A percentile compares a stretch with the other conserved stretches of the same genome.
Conservation (phyloP, 1,140 invertebrate genomes). For the Euwallacea similis region DNA sequence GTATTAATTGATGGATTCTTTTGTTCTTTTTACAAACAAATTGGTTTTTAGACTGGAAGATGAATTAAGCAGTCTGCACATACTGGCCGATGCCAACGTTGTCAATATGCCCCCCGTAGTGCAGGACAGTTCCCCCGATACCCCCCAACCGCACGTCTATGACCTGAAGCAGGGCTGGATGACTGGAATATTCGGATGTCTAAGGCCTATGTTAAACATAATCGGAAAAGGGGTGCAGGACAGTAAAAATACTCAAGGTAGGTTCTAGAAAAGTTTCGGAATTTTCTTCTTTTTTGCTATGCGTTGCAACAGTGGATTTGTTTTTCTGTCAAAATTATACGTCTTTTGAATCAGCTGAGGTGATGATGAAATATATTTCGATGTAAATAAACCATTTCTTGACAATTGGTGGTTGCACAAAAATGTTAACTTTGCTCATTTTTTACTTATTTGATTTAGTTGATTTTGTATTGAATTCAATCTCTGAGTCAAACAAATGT, state of each 20-base stretch:
- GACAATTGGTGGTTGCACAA: too few relatives aligned
- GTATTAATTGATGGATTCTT: neutral
- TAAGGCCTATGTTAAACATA: constrained; percentile 82
- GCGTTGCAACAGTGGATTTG: too few relatives aligned
- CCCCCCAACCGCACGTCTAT: constrained; percentile 51
- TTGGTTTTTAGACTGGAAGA: constrained; percentile 69
- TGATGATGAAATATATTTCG: too few relatives aligned
- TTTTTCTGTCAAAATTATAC: too few relatives aligned
- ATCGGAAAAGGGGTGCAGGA: constrained; percentile 78
- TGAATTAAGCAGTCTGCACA: constrained; percentile 62
- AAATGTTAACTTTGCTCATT: too few relatives aligned
- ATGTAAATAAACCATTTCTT: too few relatives aligned
- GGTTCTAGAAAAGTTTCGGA: neutral
- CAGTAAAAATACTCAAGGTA: constrained; percentile 62
- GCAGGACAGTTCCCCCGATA: constrained; percentile 54
- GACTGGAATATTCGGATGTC: constrained; percentile 81
- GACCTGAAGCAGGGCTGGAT: constrained; percentile 70
- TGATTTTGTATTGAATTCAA: too few relatives aligned
- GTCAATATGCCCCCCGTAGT: constrained; percentile 42
- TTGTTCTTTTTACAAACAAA: neutral
- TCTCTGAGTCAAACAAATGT: too few relatives aligned
- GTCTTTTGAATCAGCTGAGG: too few relatives aligned
- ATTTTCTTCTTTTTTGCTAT: too few relatives aligned
- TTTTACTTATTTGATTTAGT: too few relatives aligned
- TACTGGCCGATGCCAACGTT: constrained; percentile 27